phyloP scores from a whole-genome alignment of 2,797 vertebrate species.

The Champsocephalus gunnari region DNA sequence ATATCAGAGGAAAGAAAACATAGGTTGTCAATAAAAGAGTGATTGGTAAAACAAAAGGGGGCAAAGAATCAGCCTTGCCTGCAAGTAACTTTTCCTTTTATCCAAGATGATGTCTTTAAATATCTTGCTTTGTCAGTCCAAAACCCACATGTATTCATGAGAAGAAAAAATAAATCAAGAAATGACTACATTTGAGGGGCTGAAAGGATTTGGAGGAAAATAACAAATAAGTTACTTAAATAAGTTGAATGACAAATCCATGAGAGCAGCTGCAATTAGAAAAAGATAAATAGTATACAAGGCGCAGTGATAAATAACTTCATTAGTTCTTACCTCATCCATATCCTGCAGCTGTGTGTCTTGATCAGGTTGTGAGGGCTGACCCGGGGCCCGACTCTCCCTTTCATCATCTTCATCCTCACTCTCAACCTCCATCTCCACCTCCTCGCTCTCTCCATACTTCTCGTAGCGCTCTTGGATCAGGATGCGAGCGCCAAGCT shows the following conservation, averaged over 20 bases:
- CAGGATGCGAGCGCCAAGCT: conserved; percentile 96
- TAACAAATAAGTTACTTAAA: too few relatives aligned
- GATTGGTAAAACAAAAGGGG: not conserved
- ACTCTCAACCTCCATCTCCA: conserved; percentile 99
- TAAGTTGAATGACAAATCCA: too few relatives aligned
- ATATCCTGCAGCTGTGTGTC: conserved; percentile 99
- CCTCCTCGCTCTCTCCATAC: conserved; percentile 98
- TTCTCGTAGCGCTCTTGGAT: conserved; percentile 99
- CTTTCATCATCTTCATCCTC: conserved; percentile 95
- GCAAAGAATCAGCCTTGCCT: too few relatives aligned
- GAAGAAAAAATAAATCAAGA: too few relatives aligned
- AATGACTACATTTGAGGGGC: too few relatives aligned
- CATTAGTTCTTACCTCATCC: conserved; percentile 90
- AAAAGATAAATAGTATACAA: not conserved
- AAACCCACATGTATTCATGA: too few relatives aligned
- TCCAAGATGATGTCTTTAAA: too few relatives aligned
- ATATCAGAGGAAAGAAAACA: not conserved
- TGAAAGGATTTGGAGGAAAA: too few relatives aligned
- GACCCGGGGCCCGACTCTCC: conserved; percentile 84
- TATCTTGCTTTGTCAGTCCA: too few relatives aligned
- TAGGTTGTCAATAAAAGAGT: not conserved
- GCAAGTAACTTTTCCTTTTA: too few relatives aligned
- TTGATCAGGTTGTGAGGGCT: conserved; percentile 91
- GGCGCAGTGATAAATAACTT: not conserved
- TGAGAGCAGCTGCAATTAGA: not conserved